Evolutionary conservation across 2,113 vertebrate genomes (phyloP).

Genomic region (Siniperca chuatsi): DNA sequence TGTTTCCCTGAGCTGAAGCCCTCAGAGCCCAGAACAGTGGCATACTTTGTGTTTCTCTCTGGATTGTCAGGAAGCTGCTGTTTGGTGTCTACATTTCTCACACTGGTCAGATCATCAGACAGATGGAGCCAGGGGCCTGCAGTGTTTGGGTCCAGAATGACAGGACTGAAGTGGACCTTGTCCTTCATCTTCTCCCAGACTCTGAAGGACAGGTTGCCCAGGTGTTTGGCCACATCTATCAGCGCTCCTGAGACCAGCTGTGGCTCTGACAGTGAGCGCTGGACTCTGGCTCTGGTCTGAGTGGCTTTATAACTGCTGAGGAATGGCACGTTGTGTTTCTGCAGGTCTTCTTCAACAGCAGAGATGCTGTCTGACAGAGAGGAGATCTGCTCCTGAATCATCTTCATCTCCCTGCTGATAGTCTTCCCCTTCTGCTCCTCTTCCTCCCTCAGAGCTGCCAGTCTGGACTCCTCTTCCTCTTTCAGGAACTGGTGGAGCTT

Average conservation of each 20-base stretch:
- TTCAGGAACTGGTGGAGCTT: constrained; percentile 38
- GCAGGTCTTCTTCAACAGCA: background rate
- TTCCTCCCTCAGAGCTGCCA: constrained; percentile 35
- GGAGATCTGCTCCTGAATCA: background rate
- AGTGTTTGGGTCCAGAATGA: constrained; percentile 72
- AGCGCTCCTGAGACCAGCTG: constrained; percentile 48
- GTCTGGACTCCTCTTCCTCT: constrained; percentile 36
- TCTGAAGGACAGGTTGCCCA: constrained; percentile 62
- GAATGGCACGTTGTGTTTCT: background rate
- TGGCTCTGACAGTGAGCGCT: constrained; percentile 42
- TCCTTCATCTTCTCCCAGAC: constrained; percentile 67
- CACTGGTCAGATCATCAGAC: constrained; percentile 50
- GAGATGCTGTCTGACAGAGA: constrained; percentile 1
- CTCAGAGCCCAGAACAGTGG: constrained; percentile 42
- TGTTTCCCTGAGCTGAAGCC: constrained; percentile 66
- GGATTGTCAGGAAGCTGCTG: constrained; percentile 52
- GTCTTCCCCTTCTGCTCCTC: constrained; percentile 12
- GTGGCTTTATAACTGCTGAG: constrained; percentile 49
- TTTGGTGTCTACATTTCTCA: background rate
- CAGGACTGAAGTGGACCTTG: constrained; percentile 41
- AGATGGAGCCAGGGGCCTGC: background rate
- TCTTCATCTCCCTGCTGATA: constrained; percentile 6
- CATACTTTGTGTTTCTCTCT: constrained; percentile 29
- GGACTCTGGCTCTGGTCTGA: constrained; percentile 41
- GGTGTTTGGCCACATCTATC: constrained; percentile 62